Evolutionary conservation across 2,113 vertebrate genomes (phyloP).

Genomic region (Oreamnos americanus): DNA sequence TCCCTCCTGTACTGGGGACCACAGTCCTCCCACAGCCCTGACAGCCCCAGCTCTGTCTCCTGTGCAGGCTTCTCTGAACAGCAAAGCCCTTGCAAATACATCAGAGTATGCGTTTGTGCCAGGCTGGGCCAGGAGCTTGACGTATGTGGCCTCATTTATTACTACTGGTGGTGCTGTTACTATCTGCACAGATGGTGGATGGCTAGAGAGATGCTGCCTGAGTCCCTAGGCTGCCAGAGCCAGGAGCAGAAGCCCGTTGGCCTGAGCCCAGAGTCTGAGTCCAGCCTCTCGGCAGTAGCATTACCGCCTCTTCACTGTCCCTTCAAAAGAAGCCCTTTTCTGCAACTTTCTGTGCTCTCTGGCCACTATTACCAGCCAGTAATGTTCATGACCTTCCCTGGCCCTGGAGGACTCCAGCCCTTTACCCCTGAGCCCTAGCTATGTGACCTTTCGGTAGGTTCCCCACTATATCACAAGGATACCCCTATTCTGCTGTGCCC

Average conservation of each 20-base stretch:
- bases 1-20: neutral
- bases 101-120: accelerated
- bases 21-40: accelerated
- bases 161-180: neutral
- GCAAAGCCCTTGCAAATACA: too few species aligned
- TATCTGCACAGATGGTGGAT: neutral
- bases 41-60: neutral
- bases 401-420: neutral
- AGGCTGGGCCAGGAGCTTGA: neutral
- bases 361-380: neutral
- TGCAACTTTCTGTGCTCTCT: neutral
- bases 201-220: neutral
- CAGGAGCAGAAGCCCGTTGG: accelerated
- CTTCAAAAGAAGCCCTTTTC: neutral
- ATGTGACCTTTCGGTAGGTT: neutral
- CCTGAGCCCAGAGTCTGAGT: neutral
- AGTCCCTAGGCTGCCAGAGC: neutral
- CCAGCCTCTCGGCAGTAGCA: neutral
- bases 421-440: neutral
- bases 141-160: neutral
- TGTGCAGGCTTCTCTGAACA: neutral
- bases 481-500: too few species aligned
- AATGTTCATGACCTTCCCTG: neutral
- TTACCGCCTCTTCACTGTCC: neutral
- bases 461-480: neutral